Evolutionary conservation across 2,797 vertebrate genomes (phyloP), one percentile per base, ranked within the genome.

Genomic region (Microctenopoma stevenorrisi): DNA sequence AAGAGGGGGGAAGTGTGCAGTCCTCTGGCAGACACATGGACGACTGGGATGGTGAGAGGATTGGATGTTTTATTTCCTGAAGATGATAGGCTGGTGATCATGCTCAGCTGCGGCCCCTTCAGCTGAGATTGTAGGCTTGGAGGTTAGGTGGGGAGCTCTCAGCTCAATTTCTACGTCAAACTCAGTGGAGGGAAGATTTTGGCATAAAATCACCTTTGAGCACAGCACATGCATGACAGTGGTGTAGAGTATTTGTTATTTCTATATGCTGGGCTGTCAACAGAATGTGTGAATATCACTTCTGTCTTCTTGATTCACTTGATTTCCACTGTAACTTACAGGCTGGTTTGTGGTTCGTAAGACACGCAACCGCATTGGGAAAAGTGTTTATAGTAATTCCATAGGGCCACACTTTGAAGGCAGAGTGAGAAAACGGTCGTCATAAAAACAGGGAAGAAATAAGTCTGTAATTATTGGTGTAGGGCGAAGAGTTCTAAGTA

Each of bases 51-150:
- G 13, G 43, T 42, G 50, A 44, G 7, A 50, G 46, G 49, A 28
- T 2, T 1, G 5, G 16, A 42, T 4, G 8, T 37, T 12, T 79
- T 42, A 66, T 50, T 83, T 85, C 74, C 81, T 84, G 74, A 40
- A 81, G 63, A 72, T 74, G 74, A 82, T 50, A 55, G 67, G 48
- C 74, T 26, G 63, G 63, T 80, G 76, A 78, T 81, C 74, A 76
- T 64, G 54, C 65, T 72, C 59, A 75, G 79, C 78, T 76, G 76
- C 15, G 50, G 60, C 64, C 78, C 57, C 18, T 47, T 49, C 65
- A 70, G 52, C 57, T 50, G 48, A 59, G 65, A 69, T 22, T 16
- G 43, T 33, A 30, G 49, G 60, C 12, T 28, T 3, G 37, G 25
- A 65, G 14, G 64, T 67, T 55, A 57, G 65, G 12, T 10, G 4